Percentiles rank a stretch among this genome's conserved stretches.
Evolutionary conservation across 2,113 vertebrate genomes (phyloP).

Genomic region (Pteronura brasiliensis): DNA sequence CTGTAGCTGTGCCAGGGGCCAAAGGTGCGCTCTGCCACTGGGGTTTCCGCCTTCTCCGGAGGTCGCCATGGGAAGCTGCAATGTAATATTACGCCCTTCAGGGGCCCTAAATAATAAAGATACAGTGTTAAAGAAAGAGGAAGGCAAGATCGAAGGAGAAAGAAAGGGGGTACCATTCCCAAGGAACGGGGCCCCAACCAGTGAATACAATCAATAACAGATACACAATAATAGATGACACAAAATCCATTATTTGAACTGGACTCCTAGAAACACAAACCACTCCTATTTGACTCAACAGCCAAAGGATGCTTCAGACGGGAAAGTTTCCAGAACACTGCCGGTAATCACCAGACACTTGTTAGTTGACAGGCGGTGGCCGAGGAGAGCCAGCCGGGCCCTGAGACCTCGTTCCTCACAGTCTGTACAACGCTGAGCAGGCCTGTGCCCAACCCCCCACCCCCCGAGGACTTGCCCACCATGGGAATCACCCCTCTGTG

Average conservation of each 20-base stretch:
- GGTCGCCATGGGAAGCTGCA: slow-evolving; percentile 78
- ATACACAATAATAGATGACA: not conserved
- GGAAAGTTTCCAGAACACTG: not conserved
- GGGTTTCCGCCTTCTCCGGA: slow-evolving; percentile 46
- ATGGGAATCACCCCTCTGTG: not conserved
- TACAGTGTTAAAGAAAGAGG: not conserved
- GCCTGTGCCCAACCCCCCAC: not conserved
- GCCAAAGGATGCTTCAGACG: not conserved
- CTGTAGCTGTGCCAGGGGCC: not conserved
- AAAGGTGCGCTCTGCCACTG: not conserved
- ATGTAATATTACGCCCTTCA: slow-evolving; percentile 17
- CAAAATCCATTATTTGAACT: not conserved
- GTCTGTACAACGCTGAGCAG: not conserved
- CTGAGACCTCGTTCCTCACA: not conserved
- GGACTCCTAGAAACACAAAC: not conserved
- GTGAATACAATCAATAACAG: not conserved
- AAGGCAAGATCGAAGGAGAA: not conserved
- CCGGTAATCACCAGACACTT: not conserved
- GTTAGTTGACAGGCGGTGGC: not conserved
- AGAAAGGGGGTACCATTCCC: not conserved
- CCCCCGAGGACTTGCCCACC: not conserved
- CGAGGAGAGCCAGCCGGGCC: not conserved
- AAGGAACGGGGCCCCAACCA: not conserved
- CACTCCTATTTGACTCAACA: not conserved
- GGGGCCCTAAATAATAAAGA: not conserved